Conservation (phyloP, 2,113 vertebrate genomes). For the Aleadryas rufinucha region DNA sequence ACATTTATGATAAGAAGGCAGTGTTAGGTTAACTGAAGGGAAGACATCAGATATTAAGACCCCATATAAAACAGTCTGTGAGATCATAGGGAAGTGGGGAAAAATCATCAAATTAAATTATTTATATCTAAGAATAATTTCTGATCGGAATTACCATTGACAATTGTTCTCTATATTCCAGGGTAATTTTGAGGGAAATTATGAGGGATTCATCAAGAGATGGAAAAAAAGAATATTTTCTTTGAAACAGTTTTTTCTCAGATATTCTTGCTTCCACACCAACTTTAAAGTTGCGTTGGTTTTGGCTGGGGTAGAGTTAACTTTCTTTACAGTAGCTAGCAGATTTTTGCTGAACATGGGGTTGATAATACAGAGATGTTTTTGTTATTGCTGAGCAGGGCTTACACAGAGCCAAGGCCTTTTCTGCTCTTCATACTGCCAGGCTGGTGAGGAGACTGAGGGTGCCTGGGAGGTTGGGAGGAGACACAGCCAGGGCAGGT, state of each 20-base stretch:
- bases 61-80: neutral
- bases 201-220: neutral
- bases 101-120: neutral
- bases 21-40: neutral
- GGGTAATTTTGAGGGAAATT: neutral
- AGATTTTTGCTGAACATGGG: neutral
- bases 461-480: rapidly evolving
- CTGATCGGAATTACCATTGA: neutral
- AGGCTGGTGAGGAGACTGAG: neutral
- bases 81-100: neutral
- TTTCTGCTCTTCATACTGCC: neutral
- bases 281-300: neutral
- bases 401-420: neutral
- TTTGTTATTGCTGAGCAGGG: neutral
- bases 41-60: neutral
- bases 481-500: neutral
- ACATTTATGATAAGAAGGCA: neutral
- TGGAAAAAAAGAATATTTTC: neutral
- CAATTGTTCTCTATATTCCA: neutral
- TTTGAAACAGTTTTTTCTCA: neutral
- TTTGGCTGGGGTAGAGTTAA: neutral
- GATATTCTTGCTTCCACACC: neutral
- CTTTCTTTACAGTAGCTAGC: neutral
- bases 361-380: neutral
- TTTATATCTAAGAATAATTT: neutral